These are phyloP conservation scores for Pharmacophagus antenor DNA, from an alignment of 2,888 invertebrate genomes.

Conservation along the genomic window DNA sequence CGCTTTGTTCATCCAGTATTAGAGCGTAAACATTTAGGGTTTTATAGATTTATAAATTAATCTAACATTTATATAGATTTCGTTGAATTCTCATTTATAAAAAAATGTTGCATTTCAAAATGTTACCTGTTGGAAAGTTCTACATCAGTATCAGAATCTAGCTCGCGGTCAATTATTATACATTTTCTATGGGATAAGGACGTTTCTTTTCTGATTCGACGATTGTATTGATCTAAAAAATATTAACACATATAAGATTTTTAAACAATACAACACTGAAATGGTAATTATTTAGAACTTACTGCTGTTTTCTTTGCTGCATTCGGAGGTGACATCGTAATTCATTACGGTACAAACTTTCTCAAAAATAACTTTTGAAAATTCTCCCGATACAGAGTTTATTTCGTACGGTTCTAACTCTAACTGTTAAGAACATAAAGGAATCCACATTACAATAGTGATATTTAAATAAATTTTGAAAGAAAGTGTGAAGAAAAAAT, in stretches of 20 bases:
- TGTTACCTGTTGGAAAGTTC: slow-evolving; percentile 58
- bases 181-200: slow-evolving; percentile 59
- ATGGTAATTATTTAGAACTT: not conserved
- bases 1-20: no score
- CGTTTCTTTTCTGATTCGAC: slow-evolving; percentile 52
- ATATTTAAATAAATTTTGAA: not conserved
- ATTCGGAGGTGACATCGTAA: slow-evolving; percentile 42
- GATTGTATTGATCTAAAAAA: slow-evolving; percentile 39
- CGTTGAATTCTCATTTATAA: no score
- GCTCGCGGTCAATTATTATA: slow-evolving; percentile 56
- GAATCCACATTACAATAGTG: not conserved
- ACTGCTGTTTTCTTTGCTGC: slow-evolving; percentile 10
- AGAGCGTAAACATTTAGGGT: no score
- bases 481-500: not conserved
- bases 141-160: slow-evolving; percentile 72
- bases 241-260: slow-evolving; percentile 20
- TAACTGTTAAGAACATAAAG: not conserved
- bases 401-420: slow-evolving; percentile 54
- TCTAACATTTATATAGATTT: no score
- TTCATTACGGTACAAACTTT: slow-evolving; percentile 62
- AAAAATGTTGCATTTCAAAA: no score
- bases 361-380: slow-evolving; percentile 60
- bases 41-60: no score
- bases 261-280: not conserved
- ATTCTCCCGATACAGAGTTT: slow-evolving; percentile 50